These are phyloP conservation scores for Phymatocera aterrima DNA, from an alignment of 2,888 invertebrate species.

Conservation along the genomic window DNA sequence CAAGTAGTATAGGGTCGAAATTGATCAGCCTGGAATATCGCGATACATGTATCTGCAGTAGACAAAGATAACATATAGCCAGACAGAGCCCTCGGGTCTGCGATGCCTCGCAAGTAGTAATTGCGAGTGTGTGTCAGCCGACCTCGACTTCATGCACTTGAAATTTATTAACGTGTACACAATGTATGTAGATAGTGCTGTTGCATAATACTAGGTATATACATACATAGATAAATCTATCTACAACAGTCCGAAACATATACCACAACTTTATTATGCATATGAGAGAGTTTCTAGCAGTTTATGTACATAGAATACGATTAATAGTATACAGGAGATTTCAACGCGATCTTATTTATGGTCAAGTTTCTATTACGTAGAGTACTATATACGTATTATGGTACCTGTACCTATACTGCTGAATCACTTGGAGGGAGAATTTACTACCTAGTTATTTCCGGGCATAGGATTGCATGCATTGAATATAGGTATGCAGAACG, in stretches of 20 bases:
- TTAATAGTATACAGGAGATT: slow-evolving; percentile 22
- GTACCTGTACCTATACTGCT: too few relatives aligned
- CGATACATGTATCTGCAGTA: slow-evolving; percentile 4
- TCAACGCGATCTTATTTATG: neutral
- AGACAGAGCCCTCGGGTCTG: neutral
- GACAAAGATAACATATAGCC: neutral
- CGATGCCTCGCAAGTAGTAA: neutral
- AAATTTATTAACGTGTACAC: neutral
- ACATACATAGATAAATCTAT: too few relatives aligned
- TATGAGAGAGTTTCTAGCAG: neutral
- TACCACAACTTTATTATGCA: neutral
- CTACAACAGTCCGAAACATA: too few relatives aligned
- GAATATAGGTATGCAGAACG: neutral
- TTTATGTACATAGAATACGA: too few relatives aligned
- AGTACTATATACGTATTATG: too few relatives aligned
- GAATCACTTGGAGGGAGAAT: too few relatives aligned
- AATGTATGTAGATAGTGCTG: too few relatives aligned
- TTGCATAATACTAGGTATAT: too few relatives aligned
- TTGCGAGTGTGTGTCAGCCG: neutral
- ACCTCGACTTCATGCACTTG: neutral
- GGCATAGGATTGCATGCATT: too few relatives aligned
- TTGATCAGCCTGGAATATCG: slow-evolving; percentile 12
- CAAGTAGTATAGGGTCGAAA: slow-evolving; percentile 24
- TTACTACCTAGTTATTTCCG: too few relatives aligned
- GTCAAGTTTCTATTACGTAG: neutral